A percentile compares a stretch with the other conserved stretches of the same genome.
Evolutionary conservation across 2,113 vertebrate genomes (phyloP).

Genomic region (Camelus dromedarius): DNA sequence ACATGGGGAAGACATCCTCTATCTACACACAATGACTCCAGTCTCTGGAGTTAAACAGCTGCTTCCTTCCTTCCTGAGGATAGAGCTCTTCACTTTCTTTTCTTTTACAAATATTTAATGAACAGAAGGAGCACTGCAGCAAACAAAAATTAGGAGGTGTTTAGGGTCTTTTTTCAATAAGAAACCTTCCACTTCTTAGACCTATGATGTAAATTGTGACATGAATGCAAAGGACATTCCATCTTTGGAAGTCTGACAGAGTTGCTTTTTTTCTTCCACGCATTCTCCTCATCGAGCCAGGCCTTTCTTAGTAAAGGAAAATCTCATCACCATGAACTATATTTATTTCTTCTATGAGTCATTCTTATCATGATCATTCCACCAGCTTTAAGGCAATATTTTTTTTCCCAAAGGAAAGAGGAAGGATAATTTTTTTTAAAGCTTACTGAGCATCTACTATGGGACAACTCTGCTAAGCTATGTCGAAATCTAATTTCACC

Average conservation of each 20-base stretch:
- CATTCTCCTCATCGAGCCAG: not conserved
- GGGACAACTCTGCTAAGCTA: not conserved
- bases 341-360: conserved; percentile 68
- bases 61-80: not conserved
- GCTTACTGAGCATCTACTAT: not conserved
- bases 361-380: conserved; percentile 51
- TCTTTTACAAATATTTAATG: conserved; percentile 37
- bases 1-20: not conserved
- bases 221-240: not conserved
- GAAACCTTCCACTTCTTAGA: not conserved
- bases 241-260: conserved; percentile 35
- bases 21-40: not conserved
- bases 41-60: not conserved
- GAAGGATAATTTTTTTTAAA: not conserved
- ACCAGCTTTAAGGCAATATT: conserved; percentile 9
- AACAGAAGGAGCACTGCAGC: not conserved
- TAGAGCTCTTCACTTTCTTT: not conserved
- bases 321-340: conserved; percentile 48
- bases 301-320: conserved; percentile 61
- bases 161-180: not conserved
- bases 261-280: not conserved
- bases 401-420: not conserved
- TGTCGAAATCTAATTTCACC: conserved; percentile 12
- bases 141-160: not conserved
- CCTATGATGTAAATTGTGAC: not conserved